Evolutionary conservation across 2,113 vertebrate species (phyloP), one percentile per base, ranked within the genome.

Genomic region (Pholis gunnellus): DNA sequence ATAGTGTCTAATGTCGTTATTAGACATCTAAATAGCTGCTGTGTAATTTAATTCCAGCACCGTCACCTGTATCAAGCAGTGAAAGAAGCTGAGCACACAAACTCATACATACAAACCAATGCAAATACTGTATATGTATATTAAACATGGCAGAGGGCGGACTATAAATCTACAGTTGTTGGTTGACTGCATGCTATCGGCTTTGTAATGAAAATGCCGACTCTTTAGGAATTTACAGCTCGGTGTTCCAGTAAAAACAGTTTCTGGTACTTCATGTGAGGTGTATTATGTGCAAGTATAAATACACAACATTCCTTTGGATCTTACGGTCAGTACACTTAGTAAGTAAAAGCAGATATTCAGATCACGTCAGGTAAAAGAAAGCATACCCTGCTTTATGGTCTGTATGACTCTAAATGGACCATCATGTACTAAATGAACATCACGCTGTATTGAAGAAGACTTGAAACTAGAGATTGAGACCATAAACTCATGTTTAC

Each of bases 141-240:
- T 79, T 40, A 75, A 79, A 86, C 74, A 72, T 60, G 17, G 50
- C 73, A 13, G 42, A 31, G 46, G 52, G 34, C 1, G 20, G 40
- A 66, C 38, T 59, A 75, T 89, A 88, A 89, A 92, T 92, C 73
- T 46, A 11, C 9, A 22, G 59, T 76, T 36, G 75, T 81, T 83
- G 70, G 82, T 61, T 50, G 83, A 74, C 67, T 70, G 61, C 72
- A 17, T 64, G 48, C 66, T 83, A 81, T 88, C 9, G 86, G 84
- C 38, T 83, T 78, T 85, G 87, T 80, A 78, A 91, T 87, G 79
- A 91, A 90, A 61, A 64, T 78, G 82, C 61, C 50, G 29, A 79
- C 74, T 66, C 40, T 69, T 65, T 2, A 44, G 18, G 59, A 80
- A 93, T 93, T 85, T 88, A 88, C 75, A 54, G 68, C 84, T 50